phyloP scores from a whole-genome alignment of 53 echinoderm and acorn worm species.

The Temnopleurus reevesii region DNA sequence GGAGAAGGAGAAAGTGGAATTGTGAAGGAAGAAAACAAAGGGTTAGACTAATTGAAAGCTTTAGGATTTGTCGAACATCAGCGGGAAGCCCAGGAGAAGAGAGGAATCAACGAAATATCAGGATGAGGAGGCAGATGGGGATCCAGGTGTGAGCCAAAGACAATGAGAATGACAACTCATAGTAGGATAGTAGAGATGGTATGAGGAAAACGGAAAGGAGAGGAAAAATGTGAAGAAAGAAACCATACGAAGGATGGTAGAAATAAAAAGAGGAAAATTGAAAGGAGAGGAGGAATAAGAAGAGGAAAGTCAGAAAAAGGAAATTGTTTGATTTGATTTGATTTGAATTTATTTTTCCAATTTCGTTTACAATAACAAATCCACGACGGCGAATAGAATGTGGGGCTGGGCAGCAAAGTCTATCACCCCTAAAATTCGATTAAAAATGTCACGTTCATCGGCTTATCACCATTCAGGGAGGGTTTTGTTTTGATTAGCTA shows the following conservation, averaged over 20 bases:
- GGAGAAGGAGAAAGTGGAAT: background rate
- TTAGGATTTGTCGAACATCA: too few relatives aligned
- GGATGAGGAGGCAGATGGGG: too few relatives aligned
- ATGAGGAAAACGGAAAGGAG: background rate
- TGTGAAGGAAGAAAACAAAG: background rate
- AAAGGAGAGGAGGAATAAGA: background rate
- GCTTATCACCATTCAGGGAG: background rate
- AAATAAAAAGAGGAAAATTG: background rate
- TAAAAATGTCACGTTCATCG: conserved; percentile 17
- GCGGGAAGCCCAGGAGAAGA: too few relatives aligned
- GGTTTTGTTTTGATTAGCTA: conserved; percentile 18
- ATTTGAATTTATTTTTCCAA: too few relatives aligned
- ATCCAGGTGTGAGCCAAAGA: too few relatives aligned
- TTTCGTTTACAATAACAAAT: too few relatives aligned
- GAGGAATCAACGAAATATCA: too few relatives aligned
- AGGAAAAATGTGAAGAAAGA: background rate
- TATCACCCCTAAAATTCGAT: conserved; percentile 18
- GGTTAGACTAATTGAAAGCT: too few relatives aligned
- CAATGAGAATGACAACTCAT: too few relatives aligned
- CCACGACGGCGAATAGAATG: too few relatives aligned
- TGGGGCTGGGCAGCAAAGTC: background rate
- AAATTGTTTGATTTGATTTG: too few relatives aligned
- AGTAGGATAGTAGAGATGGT: background rate
- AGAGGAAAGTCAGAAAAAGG: background rate
- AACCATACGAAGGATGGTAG: background rate